phyloP scores from a whole-genome alignment of 2,113 vertebrate genomes.

The Colius striatus region DNA sequence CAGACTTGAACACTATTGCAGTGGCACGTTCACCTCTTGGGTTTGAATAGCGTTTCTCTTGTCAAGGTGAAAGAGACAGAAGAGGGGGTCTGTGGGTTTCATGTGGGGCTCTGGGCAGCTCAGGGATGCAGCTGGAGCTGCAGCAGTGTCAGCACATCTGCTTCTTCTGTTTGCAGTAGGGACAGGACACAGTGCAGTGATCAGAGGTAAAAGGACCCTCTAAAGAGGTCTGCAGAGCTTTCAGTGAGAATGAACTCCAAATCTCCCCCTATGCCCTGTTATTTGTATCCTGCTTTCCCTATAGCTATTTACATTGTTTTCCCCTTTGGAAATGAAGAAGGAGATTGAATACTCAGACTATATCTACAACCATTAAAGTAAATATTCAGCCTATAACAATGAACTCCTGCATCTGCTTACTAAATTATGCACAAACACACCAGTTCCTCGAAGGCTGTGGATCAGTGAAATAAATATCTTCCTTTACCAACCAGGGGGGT shows the following conservation, averaged over 20 bases:
- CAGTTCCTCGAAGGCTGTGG: constrained; percentile 16
- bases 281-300: constrained; percentile 17
- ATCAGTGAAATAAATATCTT: constrained; percentile 19
- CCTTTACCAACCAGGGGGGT: not conserved
- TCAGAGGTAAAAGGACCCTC: not conserved
- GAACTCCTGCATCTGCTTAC: constrained; percentile 49
- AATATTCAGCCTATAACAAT: constrained; percentile 56
- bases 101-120: not conserved
- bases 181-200: not conserved
- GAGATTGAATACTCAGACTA: constrained; percentile 63
- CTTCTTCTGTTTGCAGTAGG: not conserved
- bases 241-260: not conserved
- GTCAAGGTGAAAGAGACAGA: accelerated
- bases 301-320: constrained; percentile 27
- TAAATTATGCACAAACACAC: constrained; percentile 69
- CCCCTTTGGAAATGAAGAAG: not conserved
- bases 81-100: not conserved
- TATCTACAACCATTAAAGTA: constrained; percentile 67
- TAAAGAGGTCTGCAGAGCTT: not conserved
- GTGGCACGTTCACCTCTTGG: not conserved
- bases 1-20: accelerated
- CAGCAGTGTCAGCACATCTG: not conserved
- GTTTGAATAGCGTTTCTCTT: not conserved
- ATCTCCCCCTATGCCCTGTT: not conserved
- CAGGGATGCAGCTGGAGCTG: not conserved